Base-by-base conservation (phyloP, 2,113 vertebrate genomes). In the Chlorodrepanis virens region DNA sequence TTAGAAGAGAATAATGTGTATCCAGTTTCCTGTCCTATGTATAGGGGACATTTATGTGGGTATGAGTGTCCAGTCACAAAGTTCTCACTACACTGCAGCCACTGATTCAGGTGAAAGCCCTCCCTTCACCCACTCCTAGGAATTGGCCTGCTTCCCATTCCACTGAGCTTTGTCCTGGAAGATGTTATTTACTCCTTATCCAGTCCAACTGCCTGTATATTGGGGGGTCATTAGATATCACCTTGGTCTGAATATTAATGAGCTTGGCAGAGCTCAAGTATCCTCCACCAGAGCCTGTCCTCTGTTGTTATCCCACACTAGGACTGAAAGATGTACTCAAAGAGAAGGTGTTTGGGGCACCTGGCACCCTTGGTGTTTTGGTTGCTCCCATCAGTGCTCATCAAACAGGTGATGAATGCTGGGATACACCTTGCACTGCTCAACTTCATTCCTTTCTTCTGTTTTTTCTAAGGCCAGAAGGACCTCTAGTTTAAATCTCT, bases 241-340 rank as follows among this genome's bases (percentile, higher is more conserved):
- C 11, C 47, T 84, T 11, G 12, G 60, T 92, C 53, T 86, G 50
- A 49, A 31, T 39, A 23, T 50, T 28, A 53, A 10, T 19, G 35
- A 35, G 5, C 65, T 85, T 71, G 39, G 20, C 29, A 64, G 53
- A 19, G 8, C 40, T 83, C 16, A 29, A 45, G 25, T 83, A 27
- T 12, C 6, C 13, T 42, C 4, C 14, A 42, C 14, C 22, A 45
- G 64, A 78, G 54, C 14, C n/a, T 64, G 56, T 63, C 28, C 24
- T 60, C n/a, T 81, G 12, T 52, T 10, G 5, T 11, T 60, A 24
- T 6, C 20, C 24, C 0, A 0, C 14, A 11, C 23, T 19, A 12
- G 22, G 24, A 40, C 40, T 50, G 60, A 44, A 28, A 25, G 14
- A 29, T 31, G 6, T 18, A 31, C 35, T 70, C 52, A 52, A 83